These are phyloP conservation scores for Nothobranchius furzeri DNA, from an alignment of 2,113 vertebrate genomes.

Conservation along the genomic window DNA sequence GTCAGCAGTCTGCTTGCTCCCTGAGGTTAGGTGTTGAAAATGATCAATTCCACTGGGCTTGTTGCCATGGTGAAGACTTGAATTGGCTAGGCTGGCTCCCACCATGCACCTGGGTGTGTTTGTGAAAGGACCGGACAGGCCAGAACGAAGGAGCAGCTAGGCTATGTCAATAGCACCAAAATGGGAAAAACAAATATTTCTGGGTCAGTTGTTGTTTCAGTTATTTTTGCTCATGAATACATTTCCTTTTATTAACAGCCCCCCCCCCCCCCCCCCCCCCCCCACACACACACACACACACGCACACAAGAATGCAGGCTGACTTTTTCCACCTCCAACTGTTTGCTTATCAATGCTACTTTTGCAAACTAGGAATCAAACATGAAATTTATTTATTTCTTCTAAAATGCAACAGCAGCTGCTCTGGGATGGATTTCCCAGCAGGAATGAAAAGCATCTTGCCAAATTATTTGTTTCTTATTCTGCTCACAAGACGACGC, in stretches of 20 bases:
- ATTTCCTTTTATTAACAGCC: slow-evolving; percentile 40
- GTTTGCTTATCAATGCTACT: slow-evolving; percentile 8
- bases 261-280: neutral
- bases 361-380: slow-evolving; percentile 3
- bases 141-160: slow-evolving; percentile 77
- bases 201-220: slow-evolving; percentile 64
- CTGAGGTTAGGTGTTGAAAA: slow-evolving; percentile 58
- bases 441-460: slow-evolving; percentile 5
- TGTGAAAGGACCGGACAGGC: slow-evolving; percentile 77
- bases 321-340: neutral
- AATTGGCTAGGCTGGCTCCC: slow-evolving; percentile 68
- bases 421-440: slow-evolving; percentile 13
- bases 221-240: slow-evolving; percentile 51
- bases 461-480: neutral
- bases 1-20: slow-evolving; percentile 35
- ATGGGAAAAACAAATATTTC: slow-evolving; percentile 78
- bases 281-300: too few relatives aligned
- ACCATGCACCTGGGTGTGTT: slow-evolving; percentile 74
- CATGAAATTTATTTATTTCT: slow-evolving; percentile 6
- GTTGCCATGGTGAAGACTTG: slow-evolving; percentile 68
- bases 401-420: slow-evolving; percentile 7
- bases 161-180: slow-evolving; percentile 78
- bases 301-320: too few relatives aligned
- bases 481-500: slow-evolving; percentile 3
- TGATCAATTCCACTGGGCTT: slow-evolving; percentile 64